phyloP scores from a whole-genome alignment of 2,797 vertebrate species.

The Onychomys arenicola region DNA sequence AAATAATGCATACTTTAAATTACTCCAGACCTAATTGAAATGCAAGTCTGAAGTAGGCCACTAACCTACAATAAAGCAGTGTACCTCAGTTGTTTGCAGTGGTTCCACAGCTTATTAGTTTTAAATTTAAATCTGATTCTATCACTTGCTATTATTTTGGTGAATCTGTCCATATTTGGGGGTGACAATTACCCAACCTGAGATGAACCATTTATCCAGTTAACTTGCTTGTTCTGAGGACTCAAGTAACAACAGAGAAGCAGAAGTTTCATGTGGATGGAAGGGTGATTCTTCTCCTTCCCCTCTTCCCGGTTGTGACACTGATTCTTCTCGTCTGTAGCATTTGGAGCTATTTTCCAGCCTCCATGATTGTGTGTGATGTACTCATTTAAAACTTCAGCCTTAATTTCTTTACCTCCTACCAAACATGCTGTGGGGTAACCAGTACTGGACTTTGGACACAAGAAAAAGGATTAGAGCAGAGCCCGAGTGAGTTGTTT shows the following conservation, averaged over 20 bases:
- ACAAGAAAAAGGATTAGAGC: not conserved
- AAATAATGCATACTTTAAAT: not conserved
- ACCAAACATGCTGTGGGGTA: not conserved
- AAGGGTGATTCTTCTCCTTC: not conserved
- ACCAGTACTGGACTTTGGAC: not conserved
- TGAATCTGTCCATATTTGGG: not conserved
- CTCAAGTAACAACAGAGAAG: not conserved
- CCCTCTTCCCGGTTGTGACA: rapidly evolving
- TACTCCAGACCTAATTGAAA: not conserved
- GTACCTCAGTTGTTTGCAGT: not conserved
- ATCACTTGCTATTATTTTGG: not conserved
- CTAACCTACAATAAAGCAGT: not conserved
- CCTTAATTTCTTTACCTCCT: not conserved
- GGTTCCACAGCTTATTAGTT: not conserved
- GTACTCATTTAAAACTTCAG: not conserved
- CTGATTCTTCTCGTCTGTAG: not conserved
- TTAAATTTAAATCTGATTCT: not conserved
- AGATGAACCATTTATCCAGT: not conserved
- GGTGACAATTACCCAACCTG: not conserved
- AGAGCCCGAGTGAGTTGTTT: not conserved
- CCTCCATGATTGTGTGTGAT: not conserved
- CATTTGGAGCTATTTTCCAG: not conserved
- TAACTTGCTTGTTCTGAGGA: not conserved
- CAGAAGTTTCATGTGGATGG: not conserved
- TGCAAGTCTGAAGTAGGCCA: not conserved